These are phyloP conservation scores for Nomada flava DNA, from an alignment of 2,888 invertebrate species.

Conservation along the genomic window DNA sequence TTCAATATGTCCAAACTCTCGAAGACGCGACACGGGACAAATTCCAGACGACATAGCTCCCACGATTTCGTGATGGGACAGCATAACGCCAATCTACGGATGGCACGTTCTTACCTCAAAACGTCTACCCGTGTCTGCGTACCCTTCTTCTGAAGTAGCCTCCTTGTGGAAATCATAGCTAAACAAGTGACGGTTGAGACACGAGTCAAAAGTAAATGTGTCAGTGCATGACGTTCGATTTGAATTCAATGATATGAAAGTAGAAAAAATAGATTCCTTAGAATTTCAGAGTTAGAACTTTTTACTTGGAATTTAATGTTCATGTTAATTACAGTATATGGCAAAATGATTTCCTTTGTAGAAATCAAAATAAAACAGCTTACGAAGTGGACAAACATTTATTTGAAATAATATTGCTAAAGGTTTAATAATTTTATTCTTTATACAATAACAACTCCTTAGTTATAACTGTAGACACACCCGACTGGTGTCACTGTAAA, in stretches of 20 bases:
- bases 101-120: slow-evolving; percentile 19
- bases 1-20: slow-evolving; percentile 53
- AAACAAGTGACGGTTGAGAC: neutral
- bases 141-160: neutral
- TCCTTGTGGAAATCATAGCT: slow-evolving; percentile 20
- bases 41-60: slow-evolving; percentile 47
- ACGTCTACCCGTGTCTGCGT: slow-evolving; percentile 3
- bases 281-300: too few relatives aligned
- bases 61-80: slow-evolving; percentile 35
- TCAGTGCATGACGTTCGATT: neutral
- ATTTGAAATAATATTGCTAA: too few relatives aligned
- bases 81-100: slow-evolving; percentile 14
- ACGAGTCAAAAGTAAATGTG: neutral
- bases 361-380: too few relatives aligned
- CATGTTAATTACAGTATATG: too few relatives aligned
- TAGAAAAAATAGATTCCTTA: neutral
- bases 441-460: too few relatives aligned
- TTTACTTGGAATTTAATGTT: too few relatives aligned
- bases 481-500: too few relatives aligned
- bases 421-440: too few relatives aligned
- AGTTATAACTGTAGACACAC: too few relatives aligned
- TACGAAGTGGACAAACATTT: too few relatives aligned
- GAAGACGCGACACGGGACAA: slow-evolving; percentile 40
- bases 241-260: neutral
- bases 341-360: too few relatives aligned